Base-by-base conservation (phyloP, 2,797 vertebrate genomes). In the Pangasius krempfi region DNA sequence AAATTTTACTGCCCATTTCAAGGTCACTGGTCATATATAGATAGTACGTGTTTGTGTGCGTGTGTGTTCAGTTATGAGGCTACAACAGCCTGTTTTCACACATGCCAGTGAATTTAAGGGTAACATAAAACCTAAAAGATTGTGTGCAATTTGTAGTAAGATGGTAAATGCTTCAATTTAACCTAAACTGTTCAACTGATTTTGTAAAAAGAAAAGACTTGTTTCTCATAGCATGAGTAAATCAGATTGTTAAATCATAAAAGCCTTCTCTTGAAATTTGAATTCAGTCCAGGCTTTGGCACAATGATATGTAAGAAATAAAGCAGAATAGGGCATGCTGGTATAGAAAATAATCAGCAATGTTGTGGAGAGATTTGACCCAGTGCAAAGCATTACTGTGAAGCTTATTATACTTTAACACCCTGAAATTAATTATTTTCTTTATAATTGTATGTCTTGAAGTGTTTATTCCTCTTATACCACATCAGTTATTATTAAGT, bases 21-120 rank as follows among this genome's bases (percentile, higher is more conserved):
- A 88, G 56, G 68, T 84, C 87, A 88, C 56, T 16, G 22, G 33
- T 25, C 79, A 37, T 81, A 25, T 33, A 40, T 52, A 44, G 50
- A 60, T 52, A 40, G 18, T 20, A 54, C 52, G 40, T 70, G 27
- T 54, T 4, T 56, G 33, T 54, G 75, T 37, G 62, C 62, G 56
- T 73, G 81, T 72, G 33, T 54, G 75, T 37, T 80, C 6, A 14
- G 50, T 86, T 62, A 12, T 80, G 47, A 79, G n/a, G 30, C 47
- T 37, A 10, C 50, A 50, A 80, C 47, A 52, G 85, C 58, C 44
- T 86, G 64, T 80, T 80, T 82, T 44, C 62, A 87, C 62, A 58
- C 76, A 52, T 16, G 33, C 16, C 33, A 54, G 13, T 87, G 18
- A 13, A 20, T 9, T 50, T 47, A 13, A 27, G 16, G 54, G 33